phyloP scores from a whole-genome alignment of 1,140 invertebrate species.

The Cyclina sinensis region DNA sequence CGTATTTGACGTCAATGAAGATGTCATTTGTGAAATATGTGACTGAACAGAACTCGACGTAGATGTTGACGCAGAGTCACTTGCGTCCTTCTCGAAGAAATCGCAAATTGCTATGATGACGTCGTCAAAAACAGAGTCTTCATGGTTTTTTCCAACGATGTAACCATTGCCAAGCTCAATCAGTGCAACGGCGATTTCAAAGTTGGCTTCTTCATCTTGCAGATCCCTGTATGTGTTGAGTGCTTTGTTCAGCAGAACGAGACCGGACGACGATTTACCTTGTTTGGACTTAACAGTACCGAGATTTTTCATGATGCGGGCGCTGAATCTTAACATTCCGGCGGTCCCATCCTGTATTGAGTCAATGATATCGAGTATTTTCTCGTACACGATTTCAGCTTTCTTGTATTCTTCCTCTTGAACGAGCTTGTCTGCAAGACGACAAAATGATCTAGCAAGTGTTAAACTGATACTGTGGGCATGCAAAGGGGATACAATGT shows the following conservation, averaged over 20 bases:
- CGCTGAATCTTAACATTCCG: conserved; percentile 80
- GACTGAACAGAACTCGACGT: conserved; percentile 73
- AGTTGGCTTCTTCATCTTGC: conserved; percentile 80
- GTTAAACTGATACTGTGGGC: conserved; percentile 81
- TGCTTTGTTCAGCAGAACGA: conserved; percentile 81
- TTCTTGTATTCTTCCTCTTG: conserved; percentile 78
- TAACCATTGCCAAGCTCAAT: conserved; percentile 85
- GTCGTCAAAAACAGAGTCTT: conserved; percentile 81
- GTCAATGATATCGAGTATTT: conserved; percentile 81
- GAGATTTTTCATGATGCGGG: conserved; percentile 81
- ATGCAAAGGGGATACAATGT: conserved; percentile 80
- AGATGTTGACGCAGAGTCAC: conserved; percentile 76
- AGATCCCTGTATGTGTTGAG: conserved; percentile 81
- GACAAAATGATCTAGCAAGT: conserved; percentile 78
- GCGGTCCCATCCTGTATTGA: conserved; percentile 83
- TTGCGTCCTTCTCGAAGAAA: conserved; percentile 82
- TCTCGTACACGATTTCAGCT: conserved; percentile 81
- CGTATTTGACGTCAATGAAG: conserved; percentile 69
- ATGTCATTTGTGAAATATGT: conserved; percentile 67
- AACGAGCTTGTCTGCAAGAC: conserved; percentile 79
- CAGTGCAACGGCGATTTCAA: conserved; percentile 81
- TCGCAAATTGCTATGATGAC: conserved; percentile 82
- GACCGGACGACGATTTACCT: conserved; percentile 80
- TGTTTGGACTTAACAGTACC: conserved; percentile 82
- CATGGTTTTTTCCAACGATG: conserved; percentile 78